Conservation (phyloP, 2,797 vertebrate genomes). For the Microctenopoma lineatum region DNA sequence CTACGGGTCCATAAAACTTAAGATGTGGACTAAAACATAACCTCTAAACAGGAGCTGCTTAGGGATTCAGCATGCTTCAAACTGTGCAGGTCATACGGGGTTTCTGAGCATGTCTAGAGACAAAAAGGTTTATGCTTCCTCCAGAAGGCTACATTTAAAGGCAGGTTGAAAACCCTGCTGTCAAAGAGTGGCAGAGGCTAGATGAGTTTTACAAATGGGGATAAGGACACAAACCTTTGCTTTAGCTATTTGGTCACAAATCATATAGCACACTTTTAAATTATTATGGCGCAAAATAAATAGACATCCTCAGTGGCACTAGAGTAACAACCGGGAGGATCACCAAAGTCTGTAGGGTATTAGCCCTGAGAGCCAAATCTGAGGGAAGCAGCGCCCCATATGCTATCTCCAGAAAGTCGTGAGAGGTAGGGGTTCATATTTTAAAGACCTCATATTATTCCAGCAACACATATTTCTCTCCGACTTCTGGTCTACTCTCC, state of each 20-base stretch:
- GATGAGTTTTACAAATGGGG: neutral
- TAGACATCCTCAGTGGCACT: neutral
- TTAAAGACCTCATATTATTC: too few species aligned
- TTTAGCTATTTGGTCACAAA: too few species aligned
- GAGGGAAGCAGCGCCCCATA: neutral
- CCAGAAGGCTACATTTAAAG: neutral
- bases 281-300: too few species aligned
- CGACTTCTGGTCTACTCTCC: too few species aligned
- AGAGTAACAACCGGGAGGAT: neutral
- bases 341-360: neutral
- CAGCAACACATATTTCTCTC: too few species aligned
- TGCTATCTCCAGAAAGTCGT: neutral
- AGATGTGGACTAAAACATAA: slow-evolving; percentile 3
- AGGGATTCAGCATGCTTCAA: neutral
- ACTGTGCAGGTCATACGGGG: neutral
- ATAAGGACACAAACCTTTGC: neutral
- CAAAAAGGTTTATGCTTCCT: neutral
- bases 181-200: neutral
- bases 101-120: neutral
- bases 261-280: too few species aligned
- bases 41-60: slow-evolving; percentile 1
- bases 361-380: neutral
- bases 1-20: slow-evolving; percentile 5
- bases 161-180: neutral
- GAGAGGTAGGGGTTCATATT: neutral